These are phyloP conservation scores for Gila robusta DNA, from an alignment of 2,797 vertebrate genomes.

Conservation along the genomic window DNA sequence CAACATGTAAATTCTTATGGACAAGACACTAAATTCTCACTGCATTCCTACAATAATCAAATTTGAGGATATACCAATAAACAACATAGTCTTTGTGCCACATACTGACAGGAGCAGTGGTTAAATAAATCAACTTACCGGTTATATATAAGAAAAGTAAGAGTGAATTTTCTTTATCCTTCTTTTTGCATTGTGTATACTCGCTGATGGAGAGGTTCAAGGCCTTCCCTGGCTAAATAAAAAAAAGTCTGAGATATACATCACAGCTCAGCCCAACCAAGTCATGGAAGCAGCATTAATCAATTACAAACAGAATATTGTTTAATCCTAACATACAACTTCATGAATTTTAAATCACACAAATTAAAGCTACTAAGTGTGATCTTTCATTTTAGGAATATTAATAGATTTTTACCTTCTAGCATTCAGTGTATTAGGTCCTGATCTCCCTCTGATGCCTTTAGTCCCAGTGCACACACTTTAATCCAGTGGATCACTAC, in stretches of 20 bases:
- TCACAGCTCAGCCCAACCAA: constrained; percentile 19
- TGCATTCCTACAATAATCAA: constrained; percentile 9
- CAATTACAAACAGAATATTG: constrained; percentile 6
- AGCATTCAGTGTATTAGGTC: constrained; percentile 63
- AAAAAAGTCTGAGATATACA: background rate
- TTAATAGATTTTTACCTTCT: constrained; percentile 57
- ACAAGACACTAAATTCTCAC: background rate
- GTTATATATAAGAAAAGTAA: background rate
- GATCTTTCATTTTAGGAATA: background rate
- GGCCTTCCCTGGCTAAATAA: background rate
- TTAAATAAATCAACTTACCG: background rate
- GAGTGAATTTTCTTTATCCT: too few species aligned
- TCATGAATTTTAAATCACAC: background rate
- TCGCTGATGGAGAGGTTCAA: background rate
- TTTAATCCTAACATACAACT: background rate
- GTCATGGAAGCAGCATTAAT: background rate
- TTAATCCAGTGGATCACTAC: constrained; percentile 75
- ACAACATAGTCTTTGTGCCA: background rate
- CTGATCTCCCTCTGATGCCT: constrained; percentile 68
- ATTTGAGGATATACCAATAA: background rate
- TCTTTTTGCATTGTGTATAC: background rate
- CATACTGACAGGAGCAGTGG: background rate
- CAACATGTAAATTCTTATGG: background rate
- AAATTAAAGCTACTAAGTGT: background rate
- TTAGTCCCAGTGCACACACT: constrained; percentile 69